Conservation (phyloP, 2,888 invertebrate species). For the Nysson spinosus region DNA sequence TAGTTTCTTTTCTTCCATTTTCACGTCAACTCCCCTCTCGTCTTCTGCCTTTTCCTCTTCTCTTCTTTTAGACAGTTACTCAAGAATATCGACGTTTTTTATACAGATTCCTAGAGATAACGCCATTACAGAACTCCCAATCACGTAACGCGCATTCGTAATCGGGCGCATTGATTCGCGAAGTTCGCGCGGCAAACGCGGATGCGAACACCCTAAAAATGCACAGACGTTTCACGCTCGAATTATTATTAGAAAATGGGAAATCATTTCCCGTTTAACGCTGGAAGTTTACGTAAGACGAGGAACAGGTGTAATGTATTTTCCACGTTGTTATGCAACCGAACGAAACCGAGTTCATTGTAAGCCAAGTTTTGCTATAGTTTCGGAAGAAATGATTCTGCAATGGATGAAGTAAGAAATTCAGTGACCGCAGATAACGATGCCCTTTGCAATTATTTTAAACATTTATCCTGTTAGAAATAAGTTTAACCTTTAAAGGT, state of each 20-base stretch:
- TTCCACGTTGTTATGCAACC: too few species aligned
- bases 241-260: too few species aligned
- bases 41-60: background rate
- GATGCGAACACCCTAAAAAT: background rate
- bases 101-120: background rate
- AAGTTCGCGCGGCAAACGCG: background rate
- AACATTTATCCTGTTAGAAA: background rate
- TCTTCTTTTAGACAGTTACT: background rate
- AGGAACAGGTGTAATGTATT: too few species aligned
- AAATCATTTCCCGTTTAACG: too few species aligned
- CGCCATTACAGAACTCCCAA: background rate
- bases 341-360: too few species aligned
- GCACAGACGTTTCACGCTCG: background rate
- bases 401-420: background rate
- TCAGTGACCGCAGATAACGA: background rate
- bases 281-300: too few species aligned
- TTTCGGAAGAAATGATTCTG: too few species aligned
- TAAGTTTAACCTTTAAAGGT: constrained; percentile 1
- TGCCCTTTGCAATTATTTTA: background rate
- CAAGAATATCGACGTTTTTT: constrained; percentile 5
- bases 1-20: background rate
- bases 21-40: background rate
- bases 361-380: too few species aligned
- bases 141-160: background rate
- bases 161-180: too few species aligned